These are phyloP conservation scores for Poeciliopsis paucimaculata DNA, from an alignment of 2,797 vertebrate species.

Conservation along the genomic window DNA sequence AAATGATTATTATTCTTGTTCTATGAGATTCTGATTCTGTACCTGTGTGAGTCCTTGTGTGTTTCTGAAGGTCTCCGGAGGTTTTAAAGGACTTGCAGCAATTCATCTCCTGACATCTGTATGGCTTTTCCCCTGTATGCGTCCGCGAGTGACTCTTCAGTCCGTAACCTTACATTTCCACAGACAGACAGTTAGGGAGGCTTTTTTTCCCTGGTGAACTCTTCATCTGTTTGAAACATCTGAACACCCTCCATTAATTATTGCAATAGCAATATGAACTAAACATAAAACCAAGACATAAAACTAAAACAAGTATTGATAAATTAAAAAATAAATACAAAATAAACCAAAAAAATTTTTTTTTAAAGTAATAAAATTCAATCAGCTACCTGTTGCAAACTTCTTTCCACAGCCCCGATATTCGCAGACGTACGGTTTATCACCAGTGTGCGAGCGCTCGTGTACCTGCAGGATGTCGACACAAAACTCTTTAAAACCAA, in stretches of 20 bases:
- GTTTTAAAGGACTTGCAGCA: slow-evolving; percentile 99
- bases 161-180: slow-evolving; percentile 85
- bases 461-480: slow-evolving; percentile 87
- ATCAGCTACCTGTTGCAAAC: slow-evolving; percentile 93
- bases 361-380: background rate
- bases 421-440: slow-evolving; percentile 95
- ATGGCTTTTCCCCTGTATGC: slow-evolving; percentile 98
- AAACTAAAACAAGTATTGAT: too few species aligned
- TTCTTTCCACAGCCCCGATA: slow-evolving; percentile 95
- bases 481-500: slow-evolving; percentile 6
- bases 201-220: background rate
- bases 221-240: background rate
- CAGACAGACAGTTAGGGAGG: slow-evolving; percentile 2
- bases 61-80: slow-evolving; percentile 97
- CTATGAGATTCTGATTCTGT: slow-evolving; percentile 12
- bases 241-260: background rate
- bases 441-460: slow-evolving; percentile 96
- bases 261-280: too few species aligned
- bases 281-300: too few species aligned
- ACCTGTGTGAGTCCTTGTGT: slow-evolving; percentile 98
- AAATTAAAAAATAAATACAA: too few species aligned
- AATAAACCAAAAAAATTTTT: too few species aligned
- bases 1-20: background rate
- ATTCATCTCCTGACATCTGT: slow-evolving; percentile 94
- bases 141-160: slow-evolving; percentile 97